Evolutionary conservation across 1,140 invertebrate genomes (phyloP).

Genomic region (Neodiprion virginianus): DNA sequence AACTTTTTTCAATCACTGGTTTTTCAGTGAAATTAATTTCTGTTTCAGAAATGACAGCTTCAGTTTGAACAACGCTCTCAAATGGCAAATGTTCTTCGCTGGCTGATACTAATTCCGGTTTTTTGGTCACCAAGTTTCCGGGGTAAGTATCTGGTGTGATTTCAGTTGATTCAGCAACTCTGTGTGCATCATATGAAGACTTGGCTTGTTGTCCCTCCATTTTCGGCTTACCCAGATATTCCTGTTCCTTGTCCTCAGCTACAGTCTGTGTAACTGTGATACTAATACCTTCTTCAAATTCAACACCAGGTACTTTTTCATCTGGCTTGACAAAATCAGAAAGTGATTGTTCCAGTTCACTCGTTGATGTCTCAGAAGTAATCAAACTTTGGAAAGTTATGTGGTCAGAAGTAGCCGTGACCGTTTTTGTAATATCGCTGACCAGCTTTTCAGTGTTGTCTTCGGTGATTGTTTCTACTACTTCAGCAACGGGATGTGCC

Average conservation of each 20-base stretch:
- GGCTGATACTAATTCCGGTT: conserved; percentile 45
- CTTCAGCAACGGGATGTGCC: conserved; percentile 52
- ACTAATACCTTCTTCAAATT: conserved; percentile 53
- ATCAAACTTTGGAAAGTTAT: conserved; percentile 57
- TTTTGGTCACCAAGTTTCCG: conserved; percentile 43
- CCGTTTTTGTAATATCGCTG: conserved; percentile 34
- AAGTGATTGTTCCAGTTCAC: conserved; percentile 52
- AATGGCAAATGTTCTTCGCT: conserved; percentile 56
- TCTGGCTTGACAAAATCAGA: conserved; percentile 52
- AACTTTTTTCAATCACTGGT: conserved; percentile 43
- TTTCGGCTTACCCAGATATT: conserved; percentile 45
- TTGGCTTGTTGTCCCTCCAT: conserved; percentile 48
- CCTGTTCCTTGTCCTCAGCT: conserved; percentile 58
- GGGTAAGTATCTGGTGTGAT: conserved; percentile 48
- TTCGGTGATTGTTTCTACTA: conserved; percentile 53
- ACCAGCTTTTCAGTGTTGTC: conserved; percentile 48
- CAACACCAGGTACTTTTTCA: conserved; percentile 54
- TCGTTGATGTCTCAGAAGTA: conserved; percentile 50
- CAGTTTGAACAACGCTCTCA: conserved; percentile 61
- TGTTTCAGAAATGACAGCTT: conserved; percentile 60
- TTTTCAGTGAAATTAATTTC: conserved; percentile 58
- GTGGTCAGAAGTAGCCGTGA: conserved; percentile 55
- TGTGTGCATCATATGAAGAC: conserved; percentile 53
- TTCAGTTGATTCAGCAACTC: conserved; percentile 57
- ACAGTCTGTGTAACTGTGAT: conserved; percentile 56